Evolutionary conservation across 2,113 vertebrate species (phyloP), one percentile per base, ranked within the genome.

Genomic region (Cheirogaleus medius): DNA sequence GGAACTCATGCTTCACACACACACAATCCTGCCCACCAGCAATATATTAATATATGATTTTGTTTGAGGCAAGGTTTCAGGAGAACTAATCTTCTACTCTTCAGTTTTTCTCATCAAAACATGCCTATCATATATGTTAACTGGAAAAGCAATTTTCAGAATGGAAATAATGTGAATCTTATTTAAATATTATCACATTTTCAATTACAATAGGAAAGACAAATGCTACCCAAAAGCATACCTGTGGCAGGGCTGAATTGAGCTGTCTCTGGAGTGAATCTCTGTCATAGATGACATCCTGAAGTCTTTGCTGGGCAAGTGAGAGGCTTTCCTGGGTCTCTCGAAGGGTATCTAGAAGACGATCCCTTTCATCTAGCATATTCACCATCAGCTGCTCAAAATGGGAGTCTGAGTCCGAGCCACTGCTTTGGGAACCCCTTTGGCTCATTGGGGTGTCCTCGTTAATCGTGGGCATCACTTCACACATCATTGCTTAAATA

Each of bases 301-400:
- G 99, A 20, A 99, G 99, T 96, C 99, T 99, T 97, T 99, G 99
- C 98, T 99, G 99, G 66, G 99, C 99, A 64, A 99, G 98, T 5
- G 99, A 99, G 66, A 99, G 99, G 98, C 99, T 99, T 98, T 99
- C 99, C 98, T 99, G 99, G 5, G 99, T 99, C 98, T 99, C 99
- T 81, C 99, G 99, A 94, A 99, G 99, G n/a, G 99, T 99, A 89
- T 99, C 99, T 92, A 99, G 99, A 95, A 99, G 99, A 93, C 99
- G 99, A 97, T 99, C 99, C 87, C 99, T 98, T 99, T 99, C 99
- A 96, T 99, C 99, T 97, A 99, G 99, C 99, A 99, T 99, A 98
- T 99, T 99, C 97, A 99, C 99, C 99, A 99, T 99, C 98, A 99
- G 99, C 98, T 99, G 99, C 98, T 99, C 99, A 96, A 99, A 99